These are phyloP conservation scores for Ammodytes dubius DNA, from an alignment of 2,113 vertebrate species.

Conservation along the genomic window DNA sequence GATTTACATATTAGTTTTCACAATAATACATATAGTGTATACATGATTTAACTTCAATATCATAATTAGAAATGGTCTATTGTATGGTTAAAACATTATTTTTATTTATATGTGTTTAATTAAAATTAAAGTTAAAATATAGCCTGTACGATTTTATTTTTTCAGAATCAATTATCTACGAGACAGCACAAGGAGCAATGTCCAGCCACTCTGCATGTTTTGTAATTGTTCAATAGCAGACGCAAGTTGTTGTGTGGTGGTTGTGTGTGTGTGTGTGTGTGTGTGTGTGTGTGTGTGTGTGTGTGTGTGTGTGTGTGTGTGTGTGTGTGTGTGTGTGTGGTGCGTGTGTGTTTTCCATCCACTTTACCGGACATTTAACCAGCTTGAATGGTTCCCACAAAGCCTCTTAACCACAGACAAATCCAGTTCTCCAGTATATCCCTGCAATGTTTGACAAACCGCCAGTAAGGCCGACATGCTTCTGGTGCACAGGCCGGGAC, in stretches of 20 bases:
- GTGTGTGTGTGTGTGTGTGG: background rate
- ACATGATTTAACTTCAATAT: background rate
- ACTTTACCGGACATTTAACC: constrained; percentile 28
- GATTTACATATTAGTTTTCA: background rate
- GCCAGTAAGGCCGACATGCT: constrained; percentile 79
- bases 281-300: no score
- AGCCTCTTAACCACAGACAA: constrained; percentile 26
- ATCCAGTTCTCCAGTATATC: constrained; percentile 5
- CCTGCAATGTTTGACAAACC: constrained; percentile 53
- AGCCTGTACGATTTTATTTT: no score
- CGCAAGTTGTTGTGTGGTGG: background rate
- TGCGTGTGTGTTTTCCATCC: constrained; percentile 1
- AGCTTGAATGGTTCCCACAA: constrained; percentile 13
- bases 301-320: no score
- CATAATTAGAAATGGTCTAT: no score
- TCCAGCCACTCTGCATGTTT: background rate
- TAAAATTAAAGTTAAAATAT: no score
- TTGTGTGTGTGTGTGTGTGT: no score
- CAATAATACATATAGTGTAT: background rate
- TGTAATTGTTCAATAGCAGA: background rate
- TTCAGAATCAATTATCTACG: background rate
- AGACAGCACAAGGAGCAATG: background rate
- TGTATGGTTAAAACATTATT: no score
- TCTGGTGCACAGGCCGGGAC: constrained; percentile 68
- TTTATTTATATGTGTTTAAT: no score